A percentile compares a stretch with the other conserved stretches of the same genome.
Conservation (phyloP, 2,797 vertebrate species). For the Hemitrygon akajei region DNA sequence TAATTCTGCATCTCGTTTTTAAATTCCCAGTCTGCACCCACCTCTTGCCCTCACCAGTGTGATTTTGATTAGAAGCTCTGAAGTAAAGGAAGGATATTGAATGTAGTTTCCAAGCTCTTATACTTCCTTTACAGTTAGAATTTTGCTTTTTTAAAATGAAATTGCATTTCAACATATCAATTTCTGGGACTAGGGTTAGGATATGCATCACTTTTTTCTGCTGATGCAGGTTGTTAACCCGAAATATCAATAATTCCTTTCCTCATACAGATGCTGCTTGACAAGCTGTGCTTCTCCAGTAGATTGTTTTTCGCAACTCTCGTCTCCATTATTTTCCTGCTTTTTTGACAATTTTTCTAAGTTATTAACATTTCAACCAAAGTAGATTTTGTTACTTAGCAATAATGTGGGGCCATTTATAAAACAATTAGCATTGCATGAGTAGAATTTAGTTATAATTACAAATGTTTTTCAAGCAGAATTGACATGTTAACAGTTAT, state of each 20-base stretch:
- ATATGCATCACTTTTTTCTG: neutral
- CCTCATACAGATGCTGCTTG: no score
- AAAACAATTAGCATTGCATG: slow-evolving; percentile 25
- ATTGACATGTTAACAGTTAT: slow-evolving; percentile 18
- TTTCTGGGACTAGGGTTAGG: neutral
- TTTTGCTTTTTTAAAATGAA: neutral
- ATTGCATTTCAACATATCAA: neutral
- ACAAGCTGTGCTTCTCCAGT: no score
- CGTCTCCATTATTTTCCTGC: neutral
- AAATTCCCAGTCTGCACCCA: neutral
- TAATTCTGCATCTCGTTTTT: neutral
- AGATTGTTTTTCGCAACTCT: no score
- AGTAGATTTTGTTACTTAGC: slow-evolving; percentile 14
- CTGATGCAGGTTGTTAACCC: no score
- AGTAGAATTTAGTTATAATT: slow-evolving; percentile 31
- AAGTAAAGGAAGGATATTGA: neutral
- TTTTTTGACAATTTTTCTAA: neutral
- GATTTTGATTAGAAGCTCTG: neutral
- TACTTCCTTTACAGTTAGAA: neutral
- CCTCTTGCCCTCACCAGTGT: neutral
- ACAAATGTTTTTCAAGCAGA: slow-evolving; percentile 21
- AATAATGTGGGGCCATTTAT: neutral
- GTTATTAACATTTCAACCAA: slow-evolving; percentile 19
- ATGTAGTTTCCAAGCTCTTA: neutral
- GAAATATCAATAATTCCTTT: no score